Evolutionary conservation across 2,888 invertebrate species (phyloP).

Genomic region (Eupithecia dodoneata): DNA sequence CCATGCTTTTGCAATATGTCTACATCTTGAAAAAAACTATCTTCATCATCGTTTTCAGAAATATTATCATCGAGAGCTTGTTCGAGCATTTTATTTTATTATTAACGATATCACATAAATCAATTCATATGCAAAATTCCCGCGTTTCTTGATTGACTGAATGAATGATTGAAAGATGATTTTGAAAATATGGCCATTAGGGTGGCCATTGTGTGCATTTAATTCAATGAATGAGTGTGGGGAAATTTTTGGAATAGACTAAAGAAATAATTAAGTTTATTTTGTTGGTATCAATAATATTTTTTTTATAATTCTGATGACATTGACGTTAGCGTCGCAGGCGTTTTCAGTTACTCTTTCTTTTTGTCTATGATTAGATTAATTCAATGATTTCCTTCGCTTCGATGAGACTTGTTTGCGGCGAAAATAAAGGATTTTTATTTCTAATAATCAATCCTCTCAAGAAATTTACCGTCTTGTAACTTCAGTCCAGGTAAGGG

Average conservation of each 20-base stretch:
- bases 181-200: background rate
- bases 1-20: slow-evolving; percentile 86
- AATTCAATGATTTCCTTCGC: slow-evolving; percentile 65
- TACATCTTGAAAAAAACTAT: slow-evolving; percentile 89
- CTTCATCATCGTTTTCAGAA: slow-evolving; percentile 85
- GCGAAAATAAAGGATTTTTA: slow-evolving; percentile 74
- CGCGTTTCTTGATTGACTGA: slow-evolving; percentile 21
- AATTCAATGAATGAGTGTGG: background rate
- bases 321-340: slow-evolving; percentile 1
- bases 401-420: slow-evolving; percentile 73
- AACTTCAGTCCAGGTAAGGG: slow-evolving; percentile 83
- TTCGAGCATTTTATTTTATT: slow-evolving; percentile 62
- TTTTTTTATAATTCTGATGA: background rate
- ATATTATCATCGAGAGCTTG: slow-evolving; percentile 74
- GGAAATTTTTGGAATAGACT: background rate
- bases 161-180: background rate
- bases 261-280: background rate
- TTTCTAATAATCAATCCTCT: slow-evolving; percentile 67
- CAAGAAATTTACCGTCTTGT: slow-evolving; percentile 79
- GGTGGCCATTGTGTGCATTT: background rate
- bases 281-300: background rate
- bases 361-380: slow-evolving; percentile 52
- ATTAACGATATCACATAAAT: background rate
- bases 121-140: slow-evolving; percentile 13
- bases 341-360: slow-evolving; percentile 11